phyloP scores from a whole-genome alignment of 2,888 invertebrate genomes.

The Hirtodrosophila alboralis region DNA sequence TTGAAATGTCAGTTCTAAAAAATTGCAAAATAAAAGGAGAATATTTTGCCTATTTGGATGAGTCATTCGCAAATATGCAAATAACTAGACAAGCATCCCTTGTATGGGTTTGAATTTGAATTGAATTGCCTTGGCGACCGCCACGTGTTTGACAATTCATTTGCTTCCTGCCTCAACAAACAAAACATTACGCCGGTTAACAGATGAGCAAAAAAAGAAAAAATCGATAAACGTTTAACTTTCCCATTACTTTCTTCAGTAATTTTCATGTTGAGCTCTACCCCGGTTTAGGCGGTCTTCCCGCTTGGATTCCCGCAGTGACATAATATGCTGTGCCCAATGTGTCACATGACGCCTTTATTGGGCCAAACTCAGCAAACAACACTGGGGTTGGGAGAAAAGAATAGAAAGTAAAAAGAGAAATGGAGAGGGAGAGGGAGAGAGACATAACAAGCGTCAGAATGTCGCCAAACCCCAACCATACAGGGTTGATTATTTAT shows the following conservation, averaged over 20 bases:
- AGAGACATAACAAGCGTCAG: slow-evolving; percentile 36
- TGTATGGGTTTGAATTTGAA: neutral
- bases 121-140: slow-evolving; percentile 13
- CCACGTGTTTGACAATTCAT: slow-evolving; percentile 23
- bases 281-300: too few species aligned
- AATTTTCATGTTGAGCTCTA: slow-evolving; percentile 46
- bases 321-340: slow-evolving; percentile 64
- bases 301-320: slow-evolving; percentile 32
- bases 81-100: slow-evolving; percentile 38
- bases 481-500: slow-evolving; percentile 11
- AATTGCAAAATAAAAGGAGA: neutral
- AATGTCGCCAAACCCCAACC: slow-evolving; percentile 55
- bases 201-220: slow-evolving; percentile 46
- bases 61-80: slow-evolving; percentile 24
- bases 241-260: slow-evolving; percentile 52
- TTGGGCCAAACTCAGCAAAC: slow-evolving; percentile 18
- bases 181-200: slow-evolving; percentile 38
- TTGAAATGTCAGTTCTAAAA: slow-evolving; percentile 8
- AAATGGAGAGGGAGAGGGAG: neutral
- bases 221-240: slow-evolving; percentile 67
- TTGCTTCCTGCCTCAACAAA: slow-evolving; percentile 65
- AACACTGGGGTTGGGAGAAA: neutral
- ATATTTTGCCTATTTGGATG: slow-evolving; percentile 6
- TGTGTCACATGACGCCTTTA: slow-evolving; percentile 49
- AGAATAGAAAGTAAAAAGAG: slow-evolving; percentile 1